A percentile compares a stretch with the other conserved stretches of the same genome.
Evolutionary conservation across 2,888 invertebrate genomes (phyloP).

Genomic region (Crematogaster levior): DNA sequence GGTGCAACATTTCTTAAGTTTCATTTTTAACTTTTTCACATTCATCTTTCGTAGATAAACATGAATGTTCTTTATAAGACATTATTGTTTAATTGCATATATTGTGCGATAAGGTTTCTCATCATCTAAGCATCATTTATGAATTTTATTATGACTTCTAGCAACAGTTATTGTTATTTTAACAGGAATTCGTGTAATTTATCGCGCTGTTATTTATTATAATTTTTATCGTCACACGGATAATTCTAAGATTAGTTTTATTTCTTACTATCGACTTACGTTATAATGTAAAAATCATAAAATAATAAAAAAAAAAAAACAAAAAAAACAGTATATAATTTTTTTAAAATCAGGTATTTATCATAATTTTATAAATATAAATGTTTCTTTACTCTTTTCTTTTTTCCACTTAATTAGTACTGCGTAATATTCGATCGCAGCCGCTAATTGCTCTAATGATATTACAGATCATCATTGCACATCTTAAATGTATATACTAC

Average conservation of each 20-base stretch:
- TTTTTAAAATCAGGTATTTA: neutral
- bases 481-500: too few relatives aligned
- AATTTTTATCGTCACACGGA: neutral
- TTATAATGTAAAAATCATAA: neutral
- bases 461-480: neutral
- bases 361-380: neutral
- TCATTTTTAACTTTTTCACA: neutral
- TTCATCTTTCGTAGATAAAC: neutral
- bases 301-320: too few relatives aligned
- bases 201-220: too few relatives aligned
- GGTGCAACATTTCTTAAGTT: neutral
- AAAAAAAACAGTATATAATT: too few relatives aligned
- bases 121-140: neutral
- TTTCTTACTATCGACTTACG: neutral
- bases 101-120: neutral
- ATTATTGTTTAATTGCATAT: neutral
- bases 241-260: neutral
- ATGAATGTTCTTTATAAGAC: neutral
- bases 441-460: neutral
- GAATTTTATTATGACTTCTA: neutral
- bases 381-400: neutral
- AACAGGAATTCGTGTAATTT: neutral
- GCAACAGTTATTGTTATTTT: neutral
- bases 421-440: neutral
- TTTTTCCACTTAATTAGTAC: neutral